Evolutionary conservation across 1,140 invertebrate species (phyloP).

Genomic region (Micrasema longulum): DNA sequence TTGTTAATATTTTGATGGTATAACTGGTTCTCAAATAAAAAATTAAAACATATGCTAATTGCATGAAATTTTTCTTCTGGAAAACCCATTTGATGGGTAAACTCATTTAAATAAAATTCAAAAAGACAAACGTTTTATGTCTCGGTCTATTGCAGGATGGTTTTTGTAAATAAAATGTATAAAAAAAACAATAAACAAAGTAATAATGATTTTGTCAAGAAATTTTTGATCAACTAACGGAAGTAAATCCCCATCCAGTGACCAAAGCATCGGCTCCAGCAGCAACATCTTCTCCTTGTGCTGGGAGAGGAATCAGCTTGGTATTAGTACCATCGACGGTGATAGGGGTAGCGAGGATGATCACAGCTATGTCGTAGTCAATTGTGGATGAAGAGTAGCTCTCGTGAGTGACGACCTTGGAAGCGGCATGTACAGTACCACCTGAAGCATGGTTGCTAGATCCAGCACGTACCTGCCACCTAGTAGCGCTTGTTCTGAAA

Average conservation of each 20-base stretch:
- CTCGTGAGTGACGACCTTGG: conserved; percentile 12
- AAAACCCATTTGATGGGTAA: too few species aligned
- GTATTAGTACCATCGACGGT: conserved; percentile 9
- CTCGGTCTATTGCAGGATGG: too few species aligned
- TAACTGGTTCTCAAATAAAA: too few species aligned
- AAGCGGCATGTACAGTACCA: conserved; percentile 10
- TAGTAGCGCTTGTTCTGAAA: conserved; percentile 22
- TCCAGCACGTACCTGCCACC: conserved; percentile 43
- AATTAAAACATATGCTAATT: too few species aligned
- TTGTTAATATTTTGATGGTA: too few species aligned
- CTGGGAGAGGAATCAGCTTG: conserved; percentile 30
- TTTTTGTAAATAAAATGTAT: too few species aligned
- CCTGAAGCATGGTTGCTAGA: conserved; percentile 35
- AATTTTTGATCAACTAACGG: conserved; percentile 25
- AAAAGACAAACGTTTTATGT: too few species aligned
- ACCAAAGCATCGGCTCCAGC: conserved; percentile 56
- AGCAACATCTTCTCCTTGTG: conserved; percentile 50
- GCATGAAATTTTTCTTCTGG: too few species aligned
- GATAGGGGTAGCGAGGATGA: conserved; percentile 19
- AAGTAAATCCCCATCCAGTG: conserved; percentile 62
- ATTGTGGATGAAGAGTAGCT: conserved; percentile 14
- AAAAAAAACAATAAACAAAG: too few species aligned
- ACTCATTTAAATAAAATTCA: too few species aligned
- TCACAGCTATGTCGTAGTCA: conserved; percentile 40
- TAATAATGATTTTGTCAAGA: too few species aligned